Base-by-base conservation (phyloP, 2,797 vertebrate species). In the Steatocranus sp. region DNA sequence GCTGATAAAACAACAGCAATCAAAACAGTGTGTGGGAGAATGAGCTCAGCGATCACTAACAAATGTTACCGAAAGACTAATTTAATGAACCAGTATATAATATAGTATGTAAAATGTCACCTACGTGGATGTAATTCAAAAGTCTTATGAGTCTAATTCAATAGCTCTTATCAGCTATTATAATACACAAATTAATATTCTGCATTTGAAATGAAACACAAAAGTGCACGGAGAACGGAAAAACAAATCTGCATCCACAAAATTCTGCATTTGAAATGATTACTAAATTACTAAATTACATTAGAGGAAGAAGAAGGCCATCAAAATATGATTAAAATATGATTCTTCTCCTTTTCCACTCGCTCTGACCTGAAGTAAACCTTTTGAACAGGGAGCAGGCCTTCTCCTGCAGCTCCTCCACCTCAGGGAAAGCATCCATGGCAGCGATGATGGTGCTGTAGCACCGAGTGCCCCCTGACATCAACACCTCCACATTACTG, bases 381-480 rank as follows among this genome's bases (percentile, higher is more conserved):
- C 95, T 97, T 66, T 94, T 95, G 83, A 99, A 95, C 84, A 99
- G 94, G 91, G 97, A 93, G 94, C 98, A 99, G 84, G 97, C 97
- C 7, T 96, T 94, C 95, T 98, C 97, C 95, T 99, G 98, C 82
- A 99, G 87, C 74, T 95, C 79, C 94, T 99, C 97, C 66, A 75
- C 95, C 7, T 79, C 78, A 2, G 97, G 96, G 86, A 98, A 99
- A 2, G 93, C 87, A 68, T 96, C 96, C 97, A 98, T 97, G 51
- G 95, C 94, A 17, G 95, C 93, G 74, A 97, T 96, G 86, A 97
- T 91, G 17, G 96, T 8, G 75, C 96, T 97, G 91, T 99, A 99
- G 93, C 98, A 99, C n/a, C 97, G 96, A 83, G 96, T 95, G 17
- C 97, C 96, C 87, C 98, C 98, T 17, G 98, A 99, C 98, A 99